A percentile compares a stretch with the other conserved stretches of the same genome.
Evolutionary conservation across 1,140 invertebrate genomes (phyloP).

Genomic region (Thaumatotibia leucotreta): DNA sequence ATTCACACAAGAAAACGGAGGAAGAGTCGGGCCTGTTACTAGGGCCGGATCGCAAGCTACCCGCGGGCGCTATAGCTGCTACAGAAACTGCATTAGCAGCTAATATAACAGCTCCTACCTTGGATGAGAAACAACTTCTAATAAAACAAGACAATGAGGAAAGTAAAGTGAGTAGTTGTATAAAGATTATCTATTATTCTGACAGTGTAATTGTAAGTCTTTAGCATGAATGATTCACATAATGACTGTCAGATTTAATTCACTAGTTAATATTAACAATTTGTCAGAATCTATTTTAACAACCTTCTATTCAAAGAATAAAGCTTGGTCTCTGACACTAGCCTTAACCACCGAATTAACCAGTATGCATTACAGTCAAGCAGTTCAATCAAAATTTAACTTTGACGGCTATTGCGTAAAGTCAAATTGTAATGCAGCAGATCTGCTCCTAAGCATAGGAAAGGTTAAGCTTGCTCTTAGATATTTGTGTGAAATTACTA

Average conservation of each 20-base stretch:
- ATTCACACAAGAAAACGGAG: slow-evolving; percentile 47
- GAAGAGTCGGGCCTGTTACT: slow-evolving; percentile 41
- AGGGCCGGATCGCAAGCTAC: slow-evolving; percentile 27
- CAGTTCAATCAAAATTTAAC: no score
- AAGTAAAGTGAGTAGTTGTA: slow-evolving; percentile 33
- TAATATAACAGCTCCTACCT: slow-evolving; percentile 9
- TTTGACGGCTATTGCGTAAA: no score
- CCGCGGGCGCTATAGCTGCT: slow-evolving; percentile 26
- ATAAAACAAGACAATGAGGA: slow-evolving; percentile 39
- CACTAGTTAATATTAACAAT: no score
- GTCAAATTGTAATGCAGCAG: no score
- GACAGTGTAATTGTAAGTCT: not conserved
- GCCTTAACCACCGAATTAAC: no score
- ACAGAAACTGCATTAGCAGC: slow-evolving; percentile 31
- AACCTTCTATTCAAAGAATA: no score
- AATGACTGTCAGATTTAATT: not conserved
- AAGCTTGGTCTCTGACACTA: no score
- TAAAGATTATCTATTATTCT: not conserved
- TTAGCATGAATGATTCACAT: not conserved
- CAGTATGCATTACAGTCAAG: no score
- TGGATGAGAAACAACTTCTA: slow-evolving; percentile 44
- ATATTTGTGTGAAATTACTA: no score
- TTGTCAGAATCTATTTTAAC: no score
- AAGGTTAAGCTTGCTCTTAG: no score
- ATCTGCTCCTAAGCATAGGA: no score